A percentile compares a stretch with the other conserved stretches of the same genome.
phyloP scores from a whole-genome alignment of 2,113 vertebrate species.

The Burhinus bistriatus region DNA sequence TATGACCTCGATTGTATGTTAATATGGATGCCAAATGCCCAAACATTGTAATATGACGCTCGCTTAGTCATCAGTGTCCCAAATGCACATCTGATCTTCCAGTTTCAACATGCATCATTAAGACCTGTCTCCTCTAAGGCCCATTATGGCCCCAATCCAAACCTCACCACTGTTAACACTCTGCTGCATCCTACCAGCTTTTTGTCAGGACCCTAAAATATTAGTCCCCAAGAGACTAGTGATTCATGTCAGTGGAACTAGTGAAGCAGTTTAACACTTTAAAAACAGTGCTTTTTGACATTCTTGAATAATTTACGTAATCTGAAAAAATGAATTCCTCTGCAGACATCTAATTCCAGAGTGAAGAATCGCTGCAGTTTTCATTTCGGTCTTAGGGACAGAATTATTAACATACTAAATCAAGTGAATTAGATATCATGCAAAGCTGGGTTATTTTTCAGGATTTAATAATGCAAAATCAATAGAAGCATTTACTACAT shows the following conservation, averaged over 20 bases:
- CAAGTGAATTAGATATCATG: not conserved
- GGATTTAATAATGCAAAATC: slow-evolving; percentile 37
- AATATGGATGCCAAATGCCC: not conserved
- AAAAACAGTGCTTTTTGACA: not conserved
- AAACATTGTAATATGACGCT: not conserved
- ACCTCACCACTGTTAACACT: not conserved
- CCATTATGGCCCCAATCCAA: not conserved
- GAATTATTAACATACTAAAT: slow-evolving; percentile 18
- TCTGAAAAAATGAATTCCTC: not conserved
- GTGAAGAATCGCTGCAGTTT: not conserved
- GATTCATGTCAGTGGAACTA: not conserved
- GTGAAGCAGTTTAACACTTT: not conserved
- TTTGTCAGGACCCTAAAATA: not conserved
- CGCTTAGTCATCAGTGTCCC: not conserved
- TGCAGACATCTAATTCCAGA: not conserved
- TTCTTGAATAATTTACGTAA: not conserved
- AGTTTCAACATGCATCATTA: not conserved
- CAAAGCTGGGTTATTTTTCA: slow-evolving; percentile 32
- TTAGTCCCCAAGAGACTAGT: not conserved
- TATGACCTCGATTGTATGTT: not conserved
- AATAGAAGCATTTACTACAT: slow-evolving; percentile 31
- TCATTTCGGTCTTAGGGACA: not conserved
- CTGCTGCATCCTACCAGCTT: not conserved
- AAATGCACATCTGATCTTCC: not conserved
- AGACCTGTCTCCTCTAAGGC: not conserved